Evolutionary conservation across 2,888 invertebrate species (phyloP).

Genomic region (Drosophila phalerata): DNA sequence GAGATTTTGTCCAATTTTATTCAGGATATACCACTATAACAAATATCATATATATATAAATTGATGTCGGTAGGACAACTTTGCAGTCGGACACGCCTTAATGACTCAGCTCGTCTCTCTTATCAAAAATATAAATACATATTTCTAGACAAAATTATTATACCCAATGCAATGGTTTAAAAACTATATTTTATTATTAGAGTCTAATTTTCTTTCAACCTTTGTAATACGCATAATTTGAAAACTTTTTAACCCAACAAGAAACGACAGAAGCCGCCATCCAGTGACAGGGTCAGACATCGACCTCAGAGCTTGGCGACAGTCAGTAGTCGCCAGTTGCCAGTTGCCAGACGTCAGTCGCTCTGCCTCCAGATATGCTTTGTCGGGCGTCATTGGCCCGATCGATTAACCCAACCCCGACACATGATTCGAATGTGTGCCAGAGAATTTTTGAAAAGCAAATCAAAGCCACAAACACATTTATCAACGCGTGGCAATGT

Average conservation of each 20-base stretch:
- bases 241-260: background rate
- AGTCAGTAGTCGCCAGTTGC: slow-evolving; percentile 1
- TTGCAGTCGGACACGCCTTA: no score
- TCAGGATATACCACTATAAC: no score
- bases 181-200: background rate
- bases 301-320: slow-evolving; percentile 44
- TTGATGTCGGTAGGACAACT: no score
- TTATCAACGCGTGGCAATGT: slow-evolving; percentile 61
- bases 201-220: background rate
- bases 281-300: slow-evolving; percentile 35
- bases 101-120: no score
- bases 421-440: background rate
- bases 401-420: slow-evolving; percentile 38
- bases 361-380: slow-evolving; percentile 15
- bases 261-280: background rate
- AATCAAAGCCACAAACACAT: slow-evolving; percentile 33
- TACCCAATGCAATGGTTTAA: no score
- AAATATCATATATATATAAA: no score
- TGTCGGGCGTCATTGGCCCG: slow-evolving; percentile 29
- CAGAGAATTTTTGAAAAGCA: slow-evolving; percentile 33
- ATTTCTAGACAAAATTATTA: no score
- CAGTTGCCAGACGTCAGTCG: slow-evolving; percentile 2
- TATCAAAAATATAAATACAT: no score
- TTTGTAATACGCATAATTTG: background rate
- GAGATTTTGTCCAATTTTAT: no score